These are phyloP conservation scores for Galbula dea DNA, from an alignment of 2,113 vertebrate genomes.

Conservation along the genomic window DNA sequence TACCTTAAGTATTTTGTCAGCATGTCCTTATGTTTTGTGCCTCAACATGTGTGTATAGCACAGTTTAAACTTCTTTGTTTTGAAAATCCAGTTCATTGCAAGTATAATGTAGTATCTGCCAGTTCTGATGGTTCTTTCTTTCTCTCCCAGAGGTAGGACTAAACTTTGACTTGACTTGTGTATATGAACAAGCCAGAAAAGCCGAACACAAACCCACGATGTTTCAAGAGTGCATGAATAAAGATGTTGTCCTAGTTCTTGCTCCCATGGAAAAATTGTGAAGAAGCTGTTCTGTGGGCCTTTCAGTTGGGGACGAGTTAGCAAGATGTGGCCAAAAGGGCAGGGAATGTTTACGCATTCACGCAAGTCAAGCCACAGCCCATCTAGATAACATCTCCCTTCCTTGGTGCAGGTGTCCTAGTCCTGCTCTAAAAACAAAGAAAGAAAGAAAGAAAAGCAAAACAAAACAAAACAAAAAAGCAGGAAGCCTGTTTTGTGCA, in stretches of 20 bases:
- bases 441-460: background rate
- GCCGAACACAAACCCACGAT: constrained; percentile 69
- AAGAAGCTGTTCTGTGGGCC: constrained; percentile 68
- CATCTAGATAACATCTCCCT: constrained; percentile 62
- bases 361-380: constrained; percentile 52
- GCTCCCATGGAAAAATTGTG: constrained; percentile 68
- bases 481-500: constrained; percentile 36
- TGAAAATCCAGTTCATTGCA: constrained; percentile 61
- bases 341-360: constrained; percentile 60
- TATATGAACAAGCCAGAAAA: constrained; percentile 71
- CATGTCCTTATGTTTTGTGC: constrained; percentile 60
- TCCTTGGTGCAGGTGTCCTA: constrained; percentile 31
- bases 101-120: constrained; percentile 61
- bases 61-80: constrained; percentile 10
- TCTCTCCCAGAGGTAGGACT: constrained; percentile 72
- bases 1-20: constrained; percentile 32
- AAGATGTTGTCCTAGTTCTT: constrained; percentile 71
- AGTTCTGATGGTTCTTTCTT: constrained; percentile 72
- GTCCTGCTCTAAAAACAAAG: constrained; percentile 26
- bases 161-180: constrained; percentile 71
- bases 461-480: background rate
- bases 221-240: constrained; percentile 71
- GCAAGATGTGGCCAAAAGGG: constrained; percentile 63
- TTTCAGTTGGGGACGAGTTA: constrained; percentile 68
- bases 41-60: constrained; percentile 53